Percentiles rank a stretch among this genome's conserved stretches.
Evolutionary conservation across 2,113 vertebrate species (phyloP).

Genomic region (Brachirus orientalis): DNA sequence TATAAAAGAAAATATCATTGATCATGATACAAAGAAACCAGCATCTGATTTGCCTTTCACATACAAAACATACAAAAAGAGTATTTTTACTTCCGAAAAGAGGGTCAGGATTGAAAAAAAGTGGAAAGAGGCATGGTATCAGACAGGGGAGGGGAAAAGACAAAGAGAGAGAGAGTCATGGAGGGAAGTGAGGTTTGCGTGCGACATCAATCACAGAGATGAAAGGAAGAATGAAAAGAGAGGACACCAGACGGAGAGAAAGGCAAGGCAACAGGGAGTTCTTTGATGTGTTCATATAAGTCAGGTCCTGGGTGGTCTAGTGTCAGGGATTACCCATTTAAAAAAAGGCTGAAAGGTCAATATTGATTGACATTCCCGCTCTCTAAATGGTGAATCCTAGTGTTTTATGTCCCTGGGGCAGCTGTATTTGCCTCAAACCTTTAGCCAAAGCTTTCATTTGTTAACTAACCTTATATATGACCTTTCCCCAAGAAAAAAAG

Average conservation of each 20-base stretch:
- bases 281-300: slow-evolving; percentile 71
- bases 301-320: slow-evolving; percentile 63
- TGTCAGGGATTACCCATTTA: slow-evolving; percentile 62
- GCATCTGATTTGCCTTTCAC: too few relatives aligned
- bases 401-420: slow-evolving; percentile 44
- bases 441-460: slow-evolving; percentile 36
- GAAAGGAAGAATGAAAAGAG: slow-evolving; percentile 49
- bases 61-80: too few relatives aligned
- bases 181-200: slow-evolving; percentile 23
- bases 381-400: slow-evolving; percentile 25
- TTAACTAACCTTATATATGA: too few relatives aligned
- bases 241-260: slow-evolving; percentile 40
- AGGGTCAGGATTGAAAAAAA: too few relatives aligned
- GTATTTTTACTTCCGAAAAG: too few relatives aligned
- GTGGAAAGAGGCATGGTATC: too few relatives aligned
- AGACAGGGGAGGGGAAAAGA: background rate
- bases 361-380: slow-evolving; percentile 63
- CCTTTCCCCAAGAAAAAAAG: background rate
- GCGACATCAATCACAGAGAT: slow-evolving; percentile 63
- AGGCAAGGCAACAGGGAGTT: slow-evolving; percentile 49
- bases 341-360: slow-evolving; percentile 71
- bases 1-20: too few relatives aligned
- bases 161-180: background rate
- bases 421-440: slow-evolving; percentile 20
- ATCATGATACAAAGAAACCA: too few relatives aligned